Evolutionary conservation across 2,113 vertebrate species (phyloP), one percentile per base, ranked within the genome.

Genomic region (Eretmochelys imbricata): DNA sequence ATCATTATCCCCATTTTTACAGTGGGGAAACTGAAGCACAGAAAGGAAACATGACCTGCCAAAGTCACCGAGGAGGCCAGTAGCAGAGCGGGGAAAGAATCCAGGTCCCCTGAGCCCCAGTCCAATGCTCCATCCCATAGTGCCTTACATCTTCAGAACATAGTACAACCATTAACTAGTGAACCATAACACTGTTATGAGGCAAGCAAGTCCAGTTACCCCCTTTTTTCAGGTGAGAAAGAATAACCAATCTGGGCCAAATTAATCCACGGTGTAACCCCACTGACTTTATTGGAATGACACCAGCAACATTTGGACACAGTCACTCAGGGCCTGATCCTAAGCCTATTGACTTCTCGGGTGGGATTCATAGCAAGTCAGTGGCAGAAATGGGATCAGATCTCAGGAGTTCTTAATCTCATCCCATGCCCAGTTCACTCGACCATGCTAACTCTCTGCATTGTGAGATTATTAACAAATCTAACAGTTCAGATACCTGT

Each of bases 181-280:
- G 54, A 85, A 50, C 11, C 65, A 78, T 0, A 0, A 25, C 9
- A 75, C n/a, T 6, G 17, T 13, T 11, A 42, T 10, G 42, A 24
- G 87, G 20, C 57, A 83, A 13, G 6, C 69, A 42, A 75, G 38
- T 75, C 24, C 22, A 10, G 22, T 72, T 42, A 19, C n/a, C 10
- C 38, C 69, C 38, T 42, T 42, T 75, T 42, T 42, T 38, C 19
- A 42, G 38, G 38, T 22, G 42, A 38, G 50, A 8, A 51, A 53
- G 80, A 57, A 6, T 72, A 91, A 84, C 59, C n/a, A 31, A 16
- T 65, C 83, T 0, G 0, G 11, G 42, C 75, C 51, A 55, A 80
- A 55, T 16, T 50, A 38, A 89, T 84, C 14, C 42, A 24, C 50
- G 89, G n/a, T 13, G 25, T 85, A 53, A 90, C 35, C 48, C 27